Evolutionary conservation across 2,113 vertebrate genomes (phyloP).

Genomic region (Quiscalus mexicanus): DNA sequence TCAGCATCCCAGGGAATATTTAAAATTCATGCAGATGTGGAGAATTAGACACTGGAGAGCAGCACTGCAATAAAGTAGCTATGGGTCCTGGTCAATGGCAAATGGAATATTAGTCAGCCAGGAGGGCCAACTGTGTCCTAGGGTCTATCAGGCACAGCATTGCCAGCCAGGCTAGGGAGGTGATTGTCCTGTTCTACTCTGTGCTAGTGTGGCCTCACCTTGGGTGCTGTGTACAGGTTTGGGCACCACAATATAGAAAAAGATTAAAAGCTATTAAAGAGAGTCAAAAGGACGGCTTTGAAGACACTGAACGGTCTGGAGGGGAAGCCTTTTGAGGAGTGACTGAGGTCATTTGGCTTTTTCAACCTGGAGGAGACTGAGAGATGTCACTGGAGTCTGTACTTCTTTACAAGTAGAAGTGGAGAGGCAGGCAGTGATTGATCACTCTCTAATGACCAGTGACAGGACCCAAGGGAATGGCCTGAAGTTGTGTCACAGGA

Average conservation of each 20-base stretch:
- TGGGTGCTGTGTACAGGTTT: neutral
- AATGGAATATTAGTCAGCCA: neutral
- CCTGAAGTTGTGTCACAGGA: neutral
- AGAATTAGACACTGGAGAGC: neutral
- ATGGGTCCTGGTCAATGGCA: neutral
- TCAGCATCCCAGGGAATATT: neutral
- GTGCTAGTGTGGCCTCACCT: neutral
- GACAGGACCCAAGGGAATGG: neutral
- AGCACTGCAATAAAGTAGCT: neutral
- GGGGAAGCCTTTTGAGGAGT: neutral
- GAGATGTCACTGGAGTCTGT: neutral
- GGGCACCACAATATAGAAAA: neutral
- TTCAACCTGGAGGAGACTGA: neutral
- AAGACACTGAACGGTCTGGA: neutral
- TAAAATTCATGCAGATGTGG: neutral
- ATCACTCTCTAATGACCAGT: neutral
- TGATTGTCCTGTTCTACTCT: neutral
- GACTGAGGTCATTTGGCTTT: rapidly evolving
- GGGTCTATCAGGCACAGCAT: neutral
- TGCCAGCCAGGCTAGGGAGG: rapidly evolving
- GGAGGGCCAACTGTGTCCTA: rapidly evolving
- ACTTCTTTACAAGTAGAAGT: rapidly evolving
- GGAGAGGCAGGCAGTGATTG: neutral
- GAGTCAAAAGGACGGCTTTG: neutral
- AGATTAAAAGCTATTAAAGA: neutral